Conservation (phyloP, 2,797 vertebrate species). For the Glossophaga mutica region DNA sequence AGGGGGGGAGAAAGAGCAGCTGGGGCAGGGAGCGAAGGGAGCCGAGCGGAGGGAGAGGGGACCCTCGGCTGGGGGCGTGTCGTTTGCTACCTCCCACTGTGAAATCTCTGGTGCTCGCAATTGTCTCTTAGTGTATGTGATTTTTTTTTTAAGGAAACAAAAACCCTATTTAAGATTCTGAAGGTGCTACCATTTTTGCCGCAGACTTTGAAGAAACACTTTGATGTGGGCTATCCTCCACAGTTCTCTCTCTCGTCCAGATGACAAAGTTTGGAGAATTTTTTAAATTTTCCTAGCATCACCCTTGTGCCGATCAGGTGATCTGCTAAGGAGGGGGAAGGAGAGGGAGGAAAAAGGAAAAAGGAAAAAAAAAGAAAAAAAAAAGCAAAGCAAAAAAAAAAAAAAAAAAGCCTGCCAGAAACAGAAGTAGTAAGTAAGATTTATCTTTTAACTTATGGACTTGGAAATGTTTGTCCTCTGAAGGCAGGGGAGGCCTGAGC, state of each 20-base stretch:
- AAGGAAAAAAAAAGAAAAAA: no score
- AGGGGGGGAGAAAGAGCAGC: constrained; percentile 63
- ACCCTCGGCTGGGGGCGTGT: constrained; percentile 63
- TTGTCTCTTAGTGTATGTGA: constrained; percentile 81
- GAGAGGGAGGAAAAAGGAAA: neutral
- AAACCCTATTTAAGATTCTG: constrained; percentile 85
- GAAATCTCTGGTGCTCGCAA: constrained; percentile 84
- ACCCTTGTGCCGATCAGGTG: constrained; percentile 76
- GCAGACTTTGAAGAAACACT: constrained; percentile 61
- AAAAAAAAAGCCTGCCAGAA: neutral
- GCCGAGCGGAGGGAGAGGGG: constrained; percentile 61
- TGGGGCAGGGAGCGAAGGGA: constrained; percentile 62
- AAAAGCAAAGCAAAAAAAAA: neutral
- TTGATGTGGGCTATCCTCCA: neutral
- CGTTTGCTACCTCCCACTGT: constrained; percentile 91
- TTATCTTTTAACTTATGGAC: constrained; percentile 52
- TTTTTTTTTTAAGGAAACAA: constrained; percentile 71
- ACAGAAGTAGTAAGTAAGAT: constrained; percentile 30
- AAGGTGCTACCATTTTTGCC: constrained; percentile 86
- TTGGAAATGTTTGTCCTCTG: constrained; percentile 66
- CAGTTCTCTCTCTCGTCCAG: constrained; percentile 45
- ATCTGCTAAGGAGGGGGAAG: constrained; percentile 43
- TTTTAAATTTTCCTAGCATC: constrained; percentile 24
- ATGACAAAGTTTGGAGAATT: constrained; percentile 55
- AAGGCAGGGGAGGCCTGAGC: neutral